A percentile compares a stretch with the other conserved stretches of the same genome.
These are phyloP conservation scores for Eleutherodactylus coqui DNA, from an alignment of 2,797 vertebrate genomes.

Conservation along the genomic window DNA sequence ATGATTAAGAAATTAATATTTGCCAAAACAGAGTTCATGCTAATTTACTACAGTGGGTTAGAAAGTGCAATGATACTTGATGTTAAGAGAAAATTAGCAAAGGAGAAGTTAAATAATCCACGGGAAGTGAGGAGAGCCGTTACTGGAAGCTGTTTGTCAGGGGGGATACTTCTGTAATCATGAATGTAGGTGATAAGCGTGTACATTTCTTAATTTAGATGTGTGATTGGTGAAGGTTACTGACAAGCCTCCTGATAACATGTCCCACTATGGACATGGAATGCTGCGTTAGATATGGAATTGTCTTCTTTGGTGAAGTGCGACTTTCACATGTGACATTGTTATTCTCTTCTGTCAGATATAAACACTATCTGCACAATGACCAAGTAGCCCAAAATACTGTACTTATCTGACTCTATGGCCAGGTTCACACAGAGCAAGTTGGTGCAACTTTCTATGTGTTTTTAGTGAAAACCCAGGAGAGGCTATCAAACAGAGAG, in stretches of 20 bases:
- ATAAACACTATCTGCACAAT: not conserved
- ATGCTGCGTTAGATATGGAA: not conserved
- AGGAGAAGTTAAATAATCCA: not conserved
- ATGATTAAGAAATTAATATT: not conserved
- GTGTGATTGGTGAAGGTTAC: slow-evolving; percentile 1
- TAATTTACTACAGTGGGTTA: not conserved
- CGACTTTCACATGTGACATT: not conserved
- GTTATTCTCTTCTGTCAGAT: not conserved
- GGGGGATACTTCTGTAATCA: not conserved
- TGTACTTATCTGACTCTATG: not conserved
- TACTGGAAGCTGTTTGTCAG: not conserved
- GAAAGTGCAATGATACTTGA: not conserved
- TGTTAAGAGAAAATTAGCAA: not conserved
- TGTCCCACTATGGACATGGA: slow-evolving; percentile 1
- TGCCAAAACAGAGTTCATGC: not conserved
- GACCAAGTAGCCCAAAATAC: not conserved
- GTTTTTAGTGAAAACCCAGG: not conserved
- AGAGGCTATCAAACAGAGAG: not conserved
- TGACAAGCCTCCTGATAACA: not conserved
- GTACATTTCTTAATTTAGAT: not conserved
- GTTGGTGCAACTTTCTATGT: not conserved
- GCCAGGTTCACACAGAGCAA: not conserved
- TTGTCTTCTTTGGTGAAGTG: not conserved
- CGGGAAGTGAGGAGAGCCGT: not conserved
- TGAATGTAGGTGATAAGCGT: not conserved